A percentile compares a stretch with the other conserved stretches of the same genome.
These are phyloP conservation scores for Tetrax tetrax DNA, from an alignment of 2,113 vertebrate species.

Conservation along the genomic window DNA sequence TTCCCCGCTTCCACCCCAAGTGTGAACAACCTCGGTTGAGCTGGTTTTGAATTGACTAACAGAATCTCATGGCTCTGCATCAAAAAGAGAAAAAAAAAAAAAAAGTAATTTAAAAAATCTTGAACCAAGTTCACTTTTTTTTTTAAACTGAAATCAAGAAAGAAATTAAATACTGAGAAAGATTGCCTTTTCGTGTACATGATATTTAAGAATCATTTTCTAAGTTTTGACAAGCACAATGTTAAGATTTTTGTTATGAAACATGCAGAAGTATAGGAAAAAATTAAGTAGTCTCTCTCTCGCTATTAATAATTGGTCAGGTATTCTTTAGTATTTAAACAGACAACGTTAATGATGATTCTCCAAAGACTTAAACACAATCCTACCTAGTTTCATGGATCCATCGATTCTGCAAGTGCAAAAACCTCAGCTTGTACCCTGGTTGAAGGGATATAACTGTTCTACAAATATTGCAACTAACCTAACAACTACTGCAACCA, in stretches of 20 bases:
- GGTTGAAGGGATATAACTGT: neutral
- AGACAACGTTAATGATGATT: neutral
- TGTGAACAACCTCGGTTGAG: neutral
- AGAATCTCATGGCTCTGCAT: neutral
- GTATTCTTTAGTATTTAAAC: neutral
- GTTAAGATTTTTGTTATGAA: neutral
- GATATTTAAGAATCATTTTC: neutral
- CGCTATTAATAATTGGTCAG: neutral
- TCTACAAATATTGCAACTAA: neutral
- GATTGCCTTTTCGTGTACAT: neutral
- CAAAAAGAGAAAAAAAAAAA: neutral
- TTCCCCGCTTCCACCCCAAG: neutral
- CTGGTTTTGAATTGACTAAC: neutral
- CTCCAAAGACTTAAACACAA: neutral
- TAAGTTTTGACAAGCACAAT: neutral
- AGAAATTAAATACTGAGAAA: neutral
- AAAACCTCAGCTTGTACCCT: neutral
- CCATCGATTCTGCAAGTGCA: neutral
- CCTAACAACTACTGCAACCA: neutral
- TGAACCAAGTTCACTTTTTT: too few species aligned
- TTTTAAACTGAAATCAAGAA: neutral
- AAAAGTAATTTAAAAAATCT: too few species aligned
- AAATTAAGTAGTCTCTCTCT: neutral
- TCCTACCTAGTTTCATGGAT: neutral
- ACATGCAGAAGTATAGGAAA: neutral